Conservation (phyloP, 2,797 vertebrate genomes). For the Sus cebifrons region DNA sequence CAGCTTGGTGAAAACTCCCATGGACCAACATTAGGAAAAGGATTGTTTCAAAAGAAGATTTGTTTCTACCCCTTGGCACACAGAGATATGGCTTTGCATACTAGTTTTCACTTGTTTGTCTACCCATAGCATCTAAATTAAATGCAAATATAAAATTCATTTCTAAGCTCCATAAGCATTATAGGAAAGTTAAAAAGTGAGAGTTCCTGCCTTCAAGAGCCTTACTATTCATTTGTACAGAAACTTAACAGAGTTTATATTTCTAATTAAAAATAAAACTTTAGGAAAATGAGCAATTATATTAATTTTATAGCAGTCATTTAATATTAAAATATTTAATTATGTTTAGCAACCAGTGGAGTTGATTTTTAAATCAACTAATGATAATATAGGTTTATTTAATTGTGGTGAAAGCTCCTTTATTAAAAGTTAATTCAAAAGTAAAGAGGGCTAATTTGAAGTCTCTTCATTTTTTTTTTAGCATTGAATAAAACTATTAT, state of each 20-base stretch:
- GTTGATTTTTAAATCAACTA: slow-evolving; percentile 32
- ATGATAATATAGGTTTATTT: neutral
- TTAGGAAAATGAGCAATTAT: slow-evolving; percentile 36
- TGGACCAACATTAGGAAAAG: neutral
- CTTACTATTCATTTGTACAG: neutral
- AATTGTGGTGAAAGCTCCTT: rapidly evolving
- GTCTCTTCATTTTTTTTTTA: slow-evolving; percentile 37
- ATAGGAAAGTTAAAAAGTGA: neutral
- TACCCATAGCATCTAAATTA: too few relatives aligned
- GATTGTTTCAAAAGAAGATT: neutral
- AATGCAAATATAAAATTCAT: neutral
- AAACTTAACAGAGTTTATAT: slow-evolving; percentile 24
- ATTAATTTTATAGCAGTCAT: neutral
- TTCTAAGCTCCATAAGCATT: neutral
- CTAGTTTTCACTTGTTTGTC: too few relatives aligned
- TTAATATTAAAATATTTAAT: slow-evolving; percentile 15
- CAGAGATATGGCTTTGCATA: neutral
- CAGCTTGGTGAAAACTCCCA: rapidly evolving
- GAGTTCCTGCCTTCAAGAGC: neutral
- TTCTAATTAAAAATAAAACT: slow-evolving; percentile 44
- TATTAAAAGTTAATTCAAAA: slow-evolving; percentile 42
- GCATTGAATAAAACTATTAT: neutral
- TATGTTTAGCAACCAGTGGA: neutral
- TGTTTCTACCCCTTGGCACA: neutral
- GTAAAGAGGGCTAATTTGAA: neutral